Conservation (phyloP, 2,113 vertebrate species). For the Neoarius graeffei region DNA sequence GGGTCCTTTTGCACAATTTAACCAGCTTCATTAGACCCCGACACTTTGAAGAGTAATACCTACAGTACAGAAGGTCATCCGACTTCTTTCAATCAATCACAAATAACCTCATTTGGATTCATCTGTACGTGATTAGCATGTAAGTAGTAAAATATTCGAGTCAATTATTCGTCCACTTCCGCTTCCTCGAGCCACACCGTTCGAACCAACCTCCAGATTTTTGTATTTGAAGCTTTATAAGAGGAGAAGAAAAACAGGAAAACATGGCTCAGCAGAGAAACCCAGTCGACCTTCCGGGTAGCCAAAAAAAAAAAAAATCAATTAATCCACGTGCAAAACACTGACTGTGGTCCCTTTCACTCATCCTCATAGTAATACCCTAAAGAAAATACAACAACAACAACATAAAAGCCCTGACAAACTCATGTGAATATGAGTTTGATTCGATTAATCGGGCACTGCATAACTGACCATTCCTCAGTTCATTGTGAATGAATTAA, state of each 20-base stretch:
- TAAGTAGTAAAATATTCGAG: not conserved
- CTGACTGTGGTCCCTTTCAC: not conserved
- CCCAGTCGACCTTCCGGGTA: slow-evolving; percentile 2
- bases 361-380: not conserved
- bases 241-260: not conserved
- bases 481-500: not conserved
- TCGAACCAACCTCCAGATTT: not conserved
- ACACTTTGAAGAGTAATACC: not conserved
- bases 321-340: slow-evolving; percentile 24
- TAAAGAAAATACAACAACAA: not conserved
- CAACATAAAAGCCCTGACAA: not conserved
- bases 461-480: not conserved
- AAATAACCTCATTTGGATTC: not conserved
- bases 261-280: slow-evolving; percentile 14
- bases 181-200: not conserved
- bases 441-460: not conserved
- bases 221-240: not conserved
- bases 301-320: not conserved
- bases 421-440: not conserved
- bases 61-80: not conserved
- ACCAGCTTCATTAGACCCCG: not conserved
- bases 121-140: not conserved
- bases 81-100: not conserved
- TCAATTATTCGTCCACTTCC: not conserved
- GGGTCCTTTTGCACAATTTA: not conserved